Evolutionary conservation across 2,888 invertebrate genomes (phyloP).

Genomic region (Palloptera scutellata): DNA sequence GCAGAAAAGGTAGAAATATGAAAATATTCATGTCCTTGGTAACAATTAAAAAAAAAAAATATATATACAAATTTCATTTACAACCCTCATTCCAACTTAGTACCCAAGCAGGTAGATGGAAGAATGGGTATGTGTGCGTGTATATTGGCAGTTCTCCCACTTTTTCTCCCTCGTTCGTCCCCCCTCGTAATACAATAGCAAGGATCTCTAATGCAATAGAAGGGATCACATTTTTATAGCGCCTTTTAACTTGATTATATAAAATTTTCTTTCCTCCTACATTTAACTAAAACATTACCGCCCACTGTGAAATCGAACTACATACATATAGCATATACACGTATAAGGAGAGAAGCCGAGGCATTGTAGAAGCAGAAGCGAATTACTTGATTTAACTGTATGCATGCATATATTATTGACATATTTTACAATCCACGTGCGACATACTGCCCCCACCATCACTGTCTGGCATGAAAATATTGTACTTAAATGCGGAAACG

Average conservation of each 20-base stretch:
- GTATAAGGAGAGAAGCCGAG: not conserved
- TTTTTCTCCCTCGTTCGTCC: not conserved
- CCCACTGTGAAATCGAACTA: slow-evolving; percentile 8
- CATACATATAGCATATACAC: too few species aligned
- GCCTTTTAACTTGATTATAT: slow-evolving; percentile 19
- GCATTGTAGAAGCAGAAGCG: not conserved
- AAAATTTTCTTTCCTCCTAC: not conserved
- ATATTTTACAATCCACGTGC: too few species aligned
- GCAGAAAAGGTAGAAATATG: too few species aligned
- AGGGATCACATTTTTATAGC: not conserved
- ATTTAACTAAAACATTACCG: not conserved
- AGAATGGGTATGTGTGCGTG: not conserved
- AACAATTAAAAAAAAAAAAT: too few species aligned
- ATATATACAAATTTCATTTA: not conserved
- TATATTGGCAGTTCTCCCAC: not conserved
- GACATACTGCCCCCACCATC: too few species aligned
- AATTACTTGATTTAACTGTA: not conserved
- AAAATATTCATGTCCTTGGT: too few species aligned
- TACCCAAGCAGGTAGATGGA: not conserved
- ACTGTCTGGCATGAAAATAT: too few species aligned
- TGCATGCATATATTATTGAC: too few species aligned
- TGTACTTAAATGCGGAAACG: too few species aligned
- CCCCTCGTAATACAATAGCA: not conserved
- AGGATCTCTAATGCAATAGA: not conserved
- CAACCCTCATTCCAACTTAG: not conserved